phyloP scores from a whole-genome alignment of 2,888 invertebrate genomes.

The Parnassius glacialis region DNA sequence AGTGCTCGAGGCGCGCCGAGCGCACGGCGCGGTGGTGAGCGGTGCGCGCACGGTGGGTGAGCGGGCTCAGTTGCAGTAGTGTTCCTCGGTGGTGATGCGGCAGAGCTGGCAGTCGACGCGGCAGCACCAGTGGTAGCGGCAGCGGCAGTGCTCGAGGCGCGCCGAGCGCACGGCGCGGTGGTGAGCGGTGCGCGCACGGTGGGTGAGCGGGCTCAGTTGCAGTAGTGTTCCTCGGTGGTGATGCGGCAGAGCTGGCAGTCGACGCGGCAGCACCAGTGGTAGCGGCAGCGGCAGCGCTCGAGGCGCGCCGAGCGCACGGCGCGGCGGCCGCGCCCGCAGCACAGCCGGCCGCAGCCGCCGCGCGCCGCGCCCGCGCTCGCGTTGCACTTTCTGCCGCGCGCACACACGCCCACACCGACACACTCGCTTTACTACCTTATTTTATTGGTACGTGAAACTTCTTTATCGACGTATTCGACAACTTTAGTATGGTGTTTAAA shows the following conservation, averaged over 20 bases:
- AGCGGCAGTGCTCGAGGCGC: slow-evolving; percentile 88
- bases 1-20: too few species aligned
- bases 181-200: too few species aligned
- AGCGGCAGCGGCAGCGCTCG: slow-evolving; percentile 91
- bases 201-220: slow-evolving; percentile 59
- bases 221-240: slow-evolving; percentile 86
- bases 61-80: slow-evolving; percentile 82
- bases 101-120: slow-evolving; percentile 93
- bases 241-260: slow-evolving; percentile 91
- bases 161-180: slow-evolving; percentile 82
- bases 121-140: slow-evolving; percentile 93
- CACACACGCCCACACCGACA: not conserved
- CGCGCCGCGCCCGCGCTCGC: slow-evolving; percentile 82
- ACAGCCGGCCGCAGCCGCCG: slow-evolving; percentile 89
- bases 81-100: slow-evolving; percentile 84
- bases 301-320: slow-evolving; percentile 84
- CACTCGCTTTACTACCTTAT: too few species aligned
- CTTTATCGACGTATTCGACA: too few species aligned
- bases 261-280: slow-evolving; percentile 93
- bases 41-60: too few species aligned
- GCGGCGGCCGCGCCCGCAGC: slow-evolving; percentile 90
- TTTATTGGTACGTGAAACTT: too few species aligned
- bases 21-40: too few species aligned
- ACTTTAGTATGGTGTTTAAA: too few species aligned
- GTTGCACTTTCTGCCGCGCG: slow-evolving; percentile 84